These are phyloP conservation scores for Pangasius larnaudii DNA, from an alignment of 2,797 vertebrate species.

Conservation along the genomic window DNA sequence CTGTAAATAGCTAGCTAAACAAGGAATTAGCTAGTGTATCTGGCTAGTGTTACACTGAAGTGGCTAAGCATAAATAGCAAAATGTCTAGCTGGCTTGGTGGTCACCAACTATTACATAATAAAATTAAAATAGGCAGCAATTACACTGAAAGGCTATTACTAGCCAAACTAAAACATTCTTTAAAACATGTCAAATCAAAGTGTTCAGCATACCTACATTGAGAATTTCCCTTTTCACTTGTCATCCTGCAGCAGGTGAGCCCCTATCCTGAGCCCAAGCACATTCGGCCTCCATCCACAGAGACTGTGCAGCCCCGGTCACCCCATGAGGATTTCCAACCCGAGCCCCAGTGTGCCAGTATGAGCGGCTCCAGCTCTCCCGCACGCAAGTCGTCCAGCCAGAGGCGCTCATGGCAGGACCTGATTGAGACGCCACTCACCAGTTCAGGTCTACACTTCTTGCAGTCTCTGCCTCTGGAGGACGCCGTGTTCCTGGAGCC, in stretches of 20 bases:
- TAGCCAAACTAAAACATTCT: not conserved
- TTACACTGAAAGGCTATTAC: not conserved
- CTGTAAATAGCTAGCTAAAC: not conserved
- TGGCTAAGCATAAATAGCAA: not conserved
- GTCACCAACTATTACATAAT: not conserved
- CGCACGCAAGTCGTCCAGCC: constrained; percentile 85
- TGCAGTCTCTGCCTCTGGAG: constrained; percentile 92
- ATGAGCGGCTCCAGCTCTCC: constrained; percentile 79
- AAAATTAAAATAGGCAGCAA: not conserved
- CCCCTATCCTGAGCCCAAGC: constrained; percentile 93
- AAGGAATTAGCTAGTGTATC: not conserved
- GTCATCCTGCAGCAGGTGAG: constrained; percentile 79
- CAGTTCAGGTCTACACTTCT: constrained; percentile 90
- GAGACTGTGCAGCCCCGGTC: constrained; percentile 95
- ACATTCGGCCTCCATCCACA: constrained; percentile 90
- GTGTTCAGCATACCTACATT: not conserved
- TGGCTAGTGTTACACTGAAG: not conserved
- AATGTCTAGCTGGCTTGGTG: not conserved
- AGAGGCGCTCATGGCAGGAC: constrained; percentile 95
- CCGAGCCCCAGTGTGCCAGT: constrained; percentile 77
- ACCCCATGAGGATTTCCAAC: constrained; percentile 90
- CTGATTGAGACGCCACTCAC: constrained; percentile 91
- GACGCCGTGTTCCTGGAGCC: constrained; percentile 84
- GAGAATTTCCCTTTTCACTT: not conserved
- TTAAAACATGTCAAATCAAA: not conserved